Evolutionary conservation across 2,888 invertebrate genomes (phyloP).

Genomic region (Corythucha ciliata): DNA sequence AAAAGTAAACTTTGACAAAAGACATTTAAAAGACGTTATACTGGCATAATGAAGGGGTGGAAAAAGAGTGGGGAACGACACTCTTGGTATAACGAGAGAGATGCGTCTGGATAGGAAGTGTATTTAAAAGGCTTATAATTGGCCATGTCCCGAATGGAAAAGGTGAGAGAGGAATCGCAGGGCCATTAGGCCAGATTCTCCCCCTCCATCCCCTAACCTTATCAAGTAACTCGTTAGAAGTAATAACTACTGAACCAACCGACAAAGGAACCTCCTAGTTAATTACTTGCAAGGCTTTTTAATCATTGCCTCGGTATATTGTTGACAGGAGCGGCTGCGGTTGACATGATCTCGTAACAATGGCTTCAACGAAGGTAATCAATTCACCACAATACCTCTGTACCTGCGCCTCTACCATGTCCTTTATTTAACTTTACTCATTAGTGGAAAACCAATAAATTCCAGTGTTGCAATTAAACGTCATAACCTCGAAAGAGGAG

Average conservation of each 20-base stretch:
- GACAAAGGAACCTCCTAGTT: conserved; percentile 7
- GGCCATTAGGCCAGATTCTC: conserved; percentile 2
- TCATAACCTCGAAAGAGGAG: conserved; percentile 24
- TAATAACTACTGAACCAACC: conserved; percentile 23
- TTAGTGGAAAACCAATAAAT: conserved; percentile 24
- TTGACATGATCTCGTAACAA: conserved; percentile 26
- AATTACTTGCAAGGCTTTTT: conserved; percentile 26
- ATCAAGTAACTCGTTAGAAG: conserved; percentile 24
- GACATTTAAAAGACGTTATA: background rate
- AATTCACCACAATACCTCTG: conserved; percentile 21
- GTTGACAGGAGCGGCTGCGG: conserved; percentile 18
- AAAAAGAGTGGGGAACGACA: background rate
- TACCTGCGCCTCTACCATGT: conserved; percentile 11
- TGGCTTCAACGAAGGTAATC: conserved; percentile 24
- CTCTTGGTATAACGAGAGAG: no score
- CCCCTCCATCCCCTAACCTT: conserved; percentile 13
- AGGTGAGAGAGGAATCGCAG: no score
- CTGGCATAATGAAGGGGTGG: background rate
- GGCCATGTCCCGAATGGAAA: background rate
- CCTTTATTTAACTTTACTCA: conserved; percentile 29
- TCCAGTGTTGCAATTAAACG: conserved; percentile 27
- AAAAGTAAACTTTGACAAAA: background rate
- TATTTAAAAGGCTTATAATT: conserved; percentile 3
- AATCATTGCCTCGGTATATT: conserved; percentile 19
- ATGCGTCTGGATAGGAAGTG: conserved; percentile 3